A percentile compares a stretch with the other conserved stretches of the same genome.
phyloP scores from a whole-genome alignment of 2,113 vertebrate genomes.

The Xenopus borealis region DNA sequence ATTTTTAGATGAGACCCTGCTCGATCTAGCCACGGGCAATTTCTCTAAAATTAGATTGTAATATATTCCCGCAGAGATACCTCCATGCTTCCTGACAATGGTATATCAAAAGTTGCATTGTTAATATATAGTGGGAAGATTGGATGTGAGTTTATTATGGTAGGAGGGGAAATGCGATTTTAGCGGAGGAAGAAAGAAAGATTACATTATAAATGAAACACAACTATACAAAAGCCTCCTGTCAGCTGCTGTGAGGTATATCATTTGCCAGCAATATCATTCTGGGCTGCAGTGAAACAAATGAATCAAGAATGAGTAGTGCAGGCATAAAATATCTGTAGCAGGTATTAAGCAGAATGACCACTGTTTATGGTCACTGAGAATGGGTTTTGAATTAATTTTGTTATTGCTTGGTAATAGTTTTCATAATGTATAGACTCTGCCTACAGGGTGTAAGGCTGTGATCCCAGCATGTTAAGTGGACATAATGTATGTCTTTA shows the following conservation, averaged over 20 bases:
- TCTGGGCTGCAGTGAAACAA: slow-evolving; percentile 9
- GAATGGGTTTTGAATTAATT: slow-evolving; percentile 5
- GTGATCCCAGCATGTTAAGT: too few species aligned
- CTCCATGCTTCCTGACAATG: slow-evolving; percentile 1
- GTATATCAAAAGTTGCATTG: slow-evolving; percentile 16
- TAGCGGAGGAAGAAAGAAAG: background rate
- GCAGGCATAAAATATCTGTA: background rate
- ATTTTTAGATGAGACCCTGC: slow-evolving; percentile 25
- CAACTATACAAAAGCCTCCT: background rate
- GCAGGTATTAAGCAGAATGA: slow-evolving; percentile 11
- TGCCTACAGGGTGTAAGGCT: too few species aligned
- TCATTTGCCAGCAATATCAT: slow-evolving; percentile 11
- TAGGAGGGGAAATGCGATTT: slow-evolving; percentile 1
- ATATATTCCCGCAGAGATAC: slow-evolving; percentile 23
- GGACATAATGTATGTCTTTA: background rate
- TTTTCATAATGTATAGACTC: too few species aligned
- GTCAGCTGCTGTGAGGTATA: background rate
- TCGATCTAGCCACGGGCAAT: slow-evolving; percentile 23
- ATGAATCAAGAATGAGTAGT: slow-evolving; percentile 7
- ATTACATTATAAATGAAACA: slow-evolving; percentile 12
- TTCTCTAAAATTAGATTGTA: slow-evolving; percentile 37
- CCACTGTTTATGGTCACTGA: slow-evolving; percentile 14
- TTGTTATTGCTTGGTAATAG: too few species aligned
- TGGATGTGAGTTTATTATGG: background rate
- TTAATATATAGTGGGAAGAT: background rate